Conservation (phyloP, 1,140 invertebrate genomes). For the Drosophila bipectinata region DNA sequence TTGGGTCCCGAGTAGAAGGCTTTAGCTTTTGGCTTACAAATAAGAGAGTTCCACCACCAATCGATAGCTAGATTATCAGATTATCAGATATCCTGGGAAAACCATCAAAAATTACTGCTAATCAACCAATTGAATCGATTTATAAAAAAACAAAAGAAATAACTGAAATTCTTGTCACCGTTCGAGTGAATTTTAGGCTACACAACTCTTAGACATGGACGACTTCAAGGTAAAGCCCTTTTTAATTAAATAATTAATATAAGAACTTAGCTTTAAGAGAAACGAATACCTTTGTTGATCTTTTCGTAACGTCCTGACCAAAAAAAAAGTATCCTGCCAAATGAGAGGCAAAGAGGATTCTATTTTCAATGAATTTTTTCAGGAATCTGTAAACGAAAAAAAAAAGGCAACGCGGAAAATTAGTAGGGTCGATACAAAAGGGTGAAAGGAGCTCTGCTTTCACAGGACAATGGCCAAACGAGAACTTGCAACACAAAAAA, state of each 20-base stretch:
- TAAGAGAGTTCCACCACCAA: conserved; percentile 46
- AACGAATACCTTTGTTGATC: conserved; percentile 18
- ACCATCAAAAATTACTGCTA: neutral
- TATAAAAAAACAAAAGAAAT: conserved; percentile 22
- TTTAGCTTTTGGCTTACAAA: conserved; percentile 45
- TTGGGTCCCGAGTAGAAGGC: conserved; percentile 49
- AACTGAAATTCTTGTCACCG: conserved; percentile 32
- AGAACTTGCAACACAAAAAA: conserved; percentile 27
- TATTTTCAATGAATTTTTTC: conserved; percentile 21
- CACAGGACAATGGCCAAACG: conserved; percentile 20
- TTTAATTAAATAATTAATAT: conserved; percentile 19
- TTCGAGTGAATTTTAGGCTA: conserved; percentile 63
- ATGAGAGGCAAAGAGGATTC: conserved; percentile 34
- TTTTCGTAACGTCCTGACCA: conserved; percentile 17
- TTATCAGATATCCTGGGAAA: neutral
- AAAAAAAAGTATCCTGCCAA: neutral
- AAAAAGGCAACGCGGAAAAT: conserved; percentile 32
- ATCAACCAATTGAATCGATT: conserved; percentile 1
- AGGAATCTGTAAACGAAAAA: neutral
- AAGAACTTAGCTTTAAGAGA: conserved; percentile 33
- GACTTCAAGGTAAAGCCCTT: conserved; percentile 60
- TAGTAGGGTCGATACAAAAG: conserved; percentile 27
- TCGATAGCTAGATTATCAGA: conserved; percentile 4
- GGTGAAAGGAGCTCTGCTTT: conserved; percentile 23
- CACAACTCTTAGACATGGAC: conserved; percentile 68